Evolutionary conservation across 2,797 vertebrate genomes (phyloP), one percentile per base, ranked within the genome.

Genomic region (Morus bassanus): DNA sequence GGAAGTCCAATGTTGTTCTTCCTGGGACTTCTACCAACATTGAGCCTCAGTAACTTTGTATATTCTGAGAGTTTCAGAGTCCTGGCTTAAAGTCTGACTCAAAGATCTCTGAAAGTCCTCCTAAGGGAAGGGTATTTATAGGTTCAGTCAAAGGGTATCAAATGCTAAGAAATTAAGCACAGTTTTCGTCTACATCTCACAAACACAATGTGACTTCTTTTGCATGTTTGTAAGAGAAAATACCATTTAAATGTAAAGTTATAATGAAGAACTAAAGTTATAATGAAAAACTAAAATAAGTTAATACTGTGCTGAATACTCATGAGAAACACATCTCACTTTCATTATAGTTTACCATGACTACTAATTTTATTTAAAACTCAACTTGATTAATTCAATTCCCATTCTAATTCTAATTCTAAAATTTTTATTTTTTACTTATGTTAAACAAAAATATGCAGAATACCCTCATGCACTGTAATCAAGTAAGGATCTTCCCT

Each of bases 311-410:
- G 21, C 16, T 87, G 50, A 93, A 89, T 25, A n/a, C 85, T 91
- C 75, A 33, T 1, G 33, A 88, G 88, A 84, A n/a, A 70, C 15
- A 39, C 7, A 18, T 75, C 43, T 91, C 87, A 84, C 57, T 91
- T 91, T 74, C 7, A 13, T 82, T 89, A 45, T 15, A 68, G 50
- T 91, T 93, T 93, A 91, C 37, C 5, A 21, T 63, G 35, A 82
- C n/a, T 78, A 69, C 63, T 94, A 83, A 85, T 93, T 95, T 88
- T 94, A 94, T 82, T 93, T 96, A 95, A 96, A 65, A 56, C n/a
- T 86, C 69, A 73, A 48, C 54, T 82, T 65, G 45, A 73, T 91
- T 57, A 95, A 82, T 33, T 96, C 60, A 92, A 82, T 94, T 91
- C 50, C 63, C 60, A 74, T 57, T 83, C 27, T 69, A 63, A 53